These are phyloP conservation scores for Altica lythri DNA, from an alignment of 2,888 invertebrate genomes.

Conservation along the genomic window DNA sequence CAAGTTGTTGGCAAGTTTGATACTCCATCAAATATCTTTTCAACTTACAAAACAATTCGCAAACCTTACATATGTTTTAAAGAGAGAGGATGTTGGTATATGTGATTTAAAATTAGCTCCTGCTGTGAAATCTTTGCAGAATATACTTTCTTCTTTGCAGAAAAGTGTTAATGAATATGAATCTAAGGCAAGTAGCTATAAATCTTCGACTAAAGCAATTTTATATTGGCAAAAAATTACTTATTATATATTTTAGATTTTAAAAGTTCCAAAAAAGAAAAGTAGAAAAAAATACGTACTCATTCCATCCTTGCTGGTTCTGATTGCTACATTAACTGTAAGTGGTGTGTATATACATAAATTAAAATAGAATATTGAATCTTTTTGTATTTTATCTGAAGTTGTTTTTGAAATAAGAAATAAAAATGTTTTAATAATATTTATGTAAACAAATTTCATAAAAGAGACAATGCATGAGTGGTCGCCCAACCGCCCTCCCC, in stretches of 20 bases:
- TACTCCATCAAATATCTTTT: constrained; percentile 35
- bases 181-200: constrained; percentile 22
- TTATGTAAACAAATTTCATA: no score
- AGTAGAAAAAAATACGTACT: constrained; percentile 7
- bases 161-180: constrained; percentile 31
- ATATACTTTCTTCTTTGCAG: constrained; percentile 31
- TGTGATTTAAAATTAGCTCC: constrained; percentile 35
- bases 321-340: not conserved
- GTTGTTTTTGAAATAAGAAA: not conserved
- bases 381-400: not conserved
- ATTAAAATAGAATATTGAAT: not conserved
- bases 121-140: constrained; percentile 28
- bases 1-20: constrained; percentile 29
- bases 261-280: constrained; percentile 6
- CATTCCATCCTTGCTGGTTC: constrained; percentile 9
- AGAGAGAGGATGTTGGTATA: constrained; percentile 35
- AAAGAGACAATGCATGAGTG: no score
- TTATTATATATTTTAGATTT: constrained; percentile 6
- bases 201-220: not conserved
- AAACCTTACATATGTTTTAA: constrained; percentile 35
- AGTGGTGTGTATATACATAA: constrained; percentile 3
- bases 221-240: not conserved
- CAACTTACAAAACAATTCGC: constrained; percentile 40
- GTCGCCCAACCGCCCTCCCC: no score
- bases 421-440: constrained; percentile 2